Evolutionary conservation across 1,140 invertebrate species (phyloP).

Genomic region (Antheraea mylitta): DNA sequence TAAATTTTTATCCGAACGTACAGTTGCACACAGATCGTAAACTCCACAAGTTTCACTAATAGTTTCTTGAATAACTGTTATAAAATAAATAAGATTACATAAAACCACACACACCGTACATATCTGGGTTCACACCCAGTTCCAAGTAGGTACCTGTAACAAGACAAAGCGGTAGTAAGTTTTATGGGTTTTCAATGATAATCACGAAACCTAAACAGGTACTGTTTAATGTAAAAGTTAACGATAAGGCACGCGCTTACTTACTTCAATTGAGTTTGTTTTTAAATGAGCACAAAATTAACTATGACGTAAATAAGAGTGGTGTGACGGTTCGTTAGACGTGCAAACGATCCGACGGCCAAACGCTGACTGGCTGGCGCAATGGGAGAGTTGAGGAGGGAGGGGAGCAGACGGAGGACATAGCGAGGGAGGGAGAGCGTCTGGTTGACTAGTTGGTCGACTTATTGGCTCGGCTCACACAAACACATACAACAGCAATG

Average conservation of each 20-base stretch:
- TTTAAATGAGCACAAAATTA: slow-evolving; percentile 55
- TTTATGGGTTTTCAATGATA: slow-evolving; percentile 37
- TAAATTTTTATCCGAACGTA: slow-evolving; percentile 41
- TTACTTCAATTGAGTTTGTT: slow-evolving; percentile 47
- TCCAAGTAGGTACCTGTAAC: slow-evolving; percentile 74
- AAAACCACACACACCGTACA: slow-evolving; percentile 67
- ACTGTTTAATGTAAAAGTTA: slow-evolving; percentile 16
- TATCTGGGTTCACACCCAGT: slow-evolving; percentile 74
- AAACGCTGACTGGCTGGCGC: slow-evolving; percentile 69
- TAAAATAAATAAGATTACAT: slow-evolving; percentile 68
- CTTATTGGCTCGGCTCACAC: slow-evolving; percentile 64
- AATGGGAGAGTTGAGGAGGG: slow-evolving; percentile 35
- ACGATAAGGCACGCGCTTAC: slow-evolving; percentile 37
- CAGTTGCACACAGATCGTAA: slow-evolving; percentile 37
- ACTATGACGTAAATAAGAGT: slow-evolving; percentile 65
- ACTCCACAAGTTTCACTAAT: slow-evolving; percentile 47
- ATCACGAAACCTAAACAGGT: slow-evolving; percentile 25
- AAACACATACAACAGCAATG: slow-evolving; percentile 49
- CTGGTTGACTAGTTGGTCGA: slow-evolving; percentile 75
- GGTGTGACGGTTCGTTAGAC: slow-evolving; percentile 26
- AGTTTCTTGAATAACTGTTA: slow-evolving; percentile 55
- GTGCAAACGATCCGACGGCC: slow-evolving; percentile 36
- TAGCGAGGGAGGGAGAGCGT: slow-evolving; percentile 68
- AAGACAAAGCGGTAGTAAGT: slow-evolving; percentile 71
- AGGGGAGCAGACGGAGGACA: slow-evolving; percentile 64